Percentiles rank a stretch among this genome's conserved stretches.
Conservation (phyloP, 2,797 vertebrate species). For the Uromys caudimaculatus region DNA sequence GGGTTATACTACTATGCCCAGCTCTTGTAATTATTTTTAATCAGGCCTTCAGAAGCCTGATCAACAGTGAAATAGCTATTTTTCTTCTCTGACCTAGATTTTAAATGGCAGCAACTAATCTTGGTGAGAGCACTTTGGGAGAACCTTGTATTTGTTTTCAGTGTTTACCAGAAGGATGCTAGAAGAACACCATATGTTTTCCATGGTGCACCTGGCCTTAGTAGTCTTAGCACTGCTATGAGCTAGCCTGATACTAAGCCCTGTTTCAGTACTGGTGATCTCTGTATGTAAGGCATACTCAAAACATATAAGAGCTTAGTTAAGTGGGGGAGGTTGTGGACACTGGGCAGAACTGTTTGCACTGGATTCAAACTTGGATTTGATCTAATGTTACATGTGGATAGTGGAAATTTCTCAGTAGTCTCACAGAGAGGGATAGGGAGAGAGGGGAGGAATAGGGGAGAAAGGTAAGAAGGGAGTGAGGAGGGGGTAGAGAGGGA, state of each 20-base stretch:
- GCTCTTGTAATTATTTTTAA: not conserved
- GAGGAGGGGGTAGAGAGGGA: too few relatives aligned
- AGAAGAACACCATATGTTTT: constrained; percentile 48
- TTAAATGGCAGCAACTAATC: constrained; percentile 52
- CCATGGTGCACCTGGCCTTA: not conserved
- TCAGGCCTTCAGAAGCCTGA: not conserved
- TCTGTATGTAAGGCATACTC: not conserved
- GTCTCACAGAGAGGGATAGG: not conserved
- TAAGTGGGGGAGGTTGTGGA: not conserved
- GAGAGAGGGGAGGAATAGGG: not conserved
- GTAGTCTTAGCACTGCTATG: constrained; percentile 63
- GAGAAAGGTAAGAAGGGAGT: too few relatives aligned
- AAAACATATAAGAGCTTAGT: not conserved
- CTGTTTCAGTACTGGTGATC: constrained; percentile 47
- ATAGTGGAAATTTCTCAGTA: not conserved
- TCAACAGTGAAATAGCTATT: not conserved
- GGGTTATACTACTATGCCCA: not conserved
- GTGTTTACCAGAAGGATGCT: constrained; percentile 39
- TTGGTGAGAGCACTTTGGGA: constrained; percentile 66
- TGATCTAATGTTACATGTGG: constrained; percentile 17
- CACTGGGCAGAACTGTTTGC: not conserved
- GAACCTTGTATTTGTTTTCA: constrained; percentile 61
- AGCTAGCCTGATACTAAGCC: constrained; percentile 63
- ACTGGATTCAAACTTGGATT: constrained; percentile 21
- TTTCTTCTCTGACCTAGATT: constrained; percentile 21